A percentile compares a stretch with the other conserved stretches of the same genome.
These are phyloP conservation scores for Falco concolor DNA, from an alignment of 2,797 vertebrate genomes.

Conservation along the genomic window DNA sequence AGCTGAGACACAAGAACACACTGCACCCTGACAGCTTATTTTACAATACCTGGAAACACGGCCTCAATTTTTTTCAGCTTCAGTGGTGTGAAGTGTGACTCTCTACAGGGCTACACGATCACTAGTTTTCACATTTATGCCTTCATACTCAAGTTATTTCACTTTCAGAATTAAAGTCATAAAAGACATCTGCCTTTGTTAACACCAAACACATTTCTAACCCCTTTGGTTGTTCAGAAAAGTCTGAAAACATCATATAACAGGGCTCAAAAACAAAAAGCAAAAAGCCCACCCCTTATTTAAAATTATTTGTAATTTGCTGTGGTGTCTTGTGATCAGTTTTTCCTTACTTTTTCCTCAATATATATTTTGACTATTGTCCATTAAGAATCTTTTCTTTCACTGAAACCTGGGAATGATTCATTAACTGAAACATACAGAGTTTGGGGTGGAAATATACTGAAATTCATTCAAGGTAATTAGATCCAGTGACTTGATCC, in stretches of 20 bases:
- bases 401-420: not conserved
- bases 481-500: not conserved
- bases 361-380: not conserved
- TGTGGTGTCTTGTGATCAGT: not conserved
- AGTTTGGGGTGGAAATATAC: not conserved
- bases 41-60: not conserved
- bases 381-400: not conserved
- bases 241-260: not conserved
- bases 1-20: not conserved
- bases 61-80: not conserved
- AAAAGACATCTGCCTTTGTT: not conserved
- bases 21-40: not conserved
- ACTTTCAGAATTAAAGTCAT: not conserved
- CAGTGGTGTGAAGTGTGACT: not conserved
- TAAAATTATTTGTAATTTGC: not conserved
- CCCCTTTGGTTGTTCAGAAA: not conserved
- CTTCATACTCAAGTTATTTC: not conserved
- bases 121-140: fast-evolving
- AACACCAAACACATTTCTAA: not conserved
- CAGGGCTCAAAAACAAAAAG: not conserved
- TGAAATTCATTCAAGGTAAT: not conserved
- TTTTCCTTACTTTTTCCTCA: not conserved
- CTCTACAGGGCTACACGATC: fast-evolving
- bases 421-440: not conserved
- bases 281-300: fast-evolving